Evolutionary conservation across 2,797 vertebrate species (phyloP), one percentile per base, ranked within the genome.

Genomic region (Cryptoprocta ferox): DNA sequence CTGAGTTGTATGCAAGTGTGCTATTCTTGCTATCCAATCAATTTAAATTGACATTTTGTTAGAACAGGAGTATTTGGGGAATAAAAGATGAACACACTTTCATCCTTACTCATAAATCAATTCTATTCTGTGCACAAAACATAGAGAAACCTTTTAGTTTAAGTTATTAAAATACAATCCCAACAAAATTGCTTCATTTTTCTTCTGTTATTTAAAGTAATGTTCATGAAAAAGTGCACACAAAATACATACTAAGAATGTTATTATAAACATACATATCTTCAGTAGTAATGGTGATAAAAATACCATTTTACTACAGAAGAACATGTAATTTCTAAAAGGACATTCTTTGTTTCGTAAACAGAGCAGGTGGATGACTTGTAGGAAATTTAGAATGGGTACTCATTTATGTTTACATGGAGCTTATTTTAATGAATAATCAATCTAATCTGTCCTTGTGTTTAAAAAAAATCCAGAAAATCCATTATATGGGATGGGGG

Each of bases 1-100:
- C 79, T 93, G 68, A 91, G 7, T 91, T 97, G 75, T 35, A 48
- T 24, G 50, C 35, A 30, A 32, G 26, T 84, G 21, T 50, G 78
- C 53, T 91, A 18, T 3, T 14, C 50, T 95, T 26, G 37, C 35
- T 59, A 65, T 30, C 53, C 63, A 73, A 97, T 97, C 95, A 95
- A 94, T 97, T 98, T 97, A 94, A 98, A 97, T 68, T 97, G 98
- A 92, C 86, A 89, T 95, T 98, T 98, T 94, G n/a, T 70, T 97
- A 96, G 61, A 93, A 91, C n/a, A 78, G 35, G 50, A 94, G 39
- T 79, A 93, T 96, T 81, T 89, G 59, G 37, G 48, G 79, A 32
- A 14, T 82, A 97, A 97, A 98, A 92, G 65, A 98, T 73, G 45
- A 98, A 66, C 19, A 90, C 15, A 37, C 73, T 96, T 92, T 90